phyloP scores from a whole-genome alignment of 2,797 vertebrate species.

The Macropus fuliginosus region DNA sequence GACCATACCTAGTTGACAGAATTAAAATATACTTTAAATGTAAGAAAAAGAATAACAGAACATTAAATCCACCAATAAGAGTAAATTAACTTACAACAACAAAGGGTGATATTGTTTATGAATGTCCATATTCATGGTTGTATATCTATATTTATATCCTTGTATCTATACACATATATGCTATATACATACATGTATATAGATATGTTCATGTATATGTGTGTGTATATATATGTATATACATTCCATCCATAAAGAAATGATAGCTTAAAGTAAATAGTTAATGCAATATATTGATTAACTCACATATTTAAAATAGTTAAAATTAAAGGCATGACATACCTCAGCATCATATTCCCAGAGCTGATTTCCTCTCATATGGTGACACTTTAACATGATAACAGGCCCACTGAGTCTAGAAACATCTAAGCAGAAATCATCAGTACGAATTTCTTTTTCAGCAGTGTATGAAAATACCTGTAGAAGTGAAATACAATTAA shows the following conservation, averaged over 20 bases:
- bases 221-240: not conserved
- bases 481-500: conserved; percentile 57
- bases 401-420: conserved; percentile 97
- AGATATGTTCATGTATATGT: not conserved
- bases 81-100: not conserved
- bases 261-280: not conserved
- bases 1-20: not conserved
- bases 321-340: conserved; percentile 64
- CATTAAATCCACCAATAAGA: not conserved
- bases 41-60: not conserved
- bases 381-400: conserved; percentile 98
- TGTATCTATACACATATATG: not conserved
- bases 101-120: not conserved
- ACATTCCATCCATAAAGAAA: conserved; percentile 2
- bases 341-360: conserved; percentile 99
- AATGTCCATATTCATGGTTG: not conserved
- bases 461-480: conserved; percentile 99
- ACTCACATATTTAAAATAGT: conserved; percentile 5
- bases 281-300: conserved; percentile 9
- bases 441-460: conserved; percentile 98
- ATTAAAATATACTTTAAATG: not conserved
- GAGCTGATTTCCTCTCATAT: conserved; percentile 99
- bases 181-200: not conserved
- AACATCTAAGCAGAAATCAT: conserved; percentile 97
- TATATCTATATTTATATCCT: no score